Evolutionary conservation across 2,797 vertebrate genomes (phyloP), one percentile per base, ranked within the genome.

Genomic region (Molossus molossus): DNA sequence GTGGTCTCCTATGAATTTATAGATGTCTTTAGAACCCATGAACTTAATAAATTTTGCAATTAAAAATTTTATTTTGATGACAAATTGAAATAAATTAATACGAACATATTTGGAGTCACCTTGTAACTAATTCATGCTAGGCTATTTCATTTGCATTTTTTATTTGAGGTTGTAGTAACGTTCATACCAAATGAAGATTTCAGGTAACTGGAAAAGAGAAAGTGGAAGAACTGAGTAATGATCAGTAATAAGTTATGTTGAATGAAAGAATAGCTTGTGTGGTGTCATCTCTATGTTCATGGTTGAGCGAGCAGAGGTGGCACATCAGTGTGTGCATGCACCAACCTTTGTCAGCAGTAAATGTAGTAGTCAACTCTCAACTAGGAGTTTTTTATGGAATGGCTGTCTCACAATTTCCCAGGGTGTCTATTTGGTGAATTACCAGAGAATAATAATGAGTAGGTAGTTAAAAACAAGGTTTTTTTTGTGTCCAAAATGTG

Each of bases 71-170:
- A 91, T 69, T 87, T 60, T 88, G 53, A 76, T 91, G 53, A 92
- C 15, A 58, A 80, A 91, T 0, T 76, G 82, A 86, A 81, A 90
- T 86, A 70, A 81, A 58, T 67, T 57, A 73, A 75, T 60, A 76
- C 15, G 75, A 73, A 91, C n/a, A 82, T 53, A 75, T 62, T 94
- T 15, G 55, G 20, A 15, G 45, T 45, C 33, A 92, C 62, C 33
- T 33, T 62, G 60, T 53, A 82, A 87, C 50, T 82, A 45, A 60
- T 40, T 75, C 37, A 40, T 21, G 25, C 27, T 58, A 45, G 25
- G 40, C 27, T 57, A 77, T 62, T 87, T 69, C 21, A 69, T 60
- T 53, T 87, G 77, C 60, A 55, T 87, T 92, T 92, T 88, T 27
- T 27, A 57, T 60, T 83, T 88, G 53, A 76, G 27, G 33, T 64